Conservation (phyloP, 2,888 invertebrate genomes). For the Oscheius sp. region DNA sequence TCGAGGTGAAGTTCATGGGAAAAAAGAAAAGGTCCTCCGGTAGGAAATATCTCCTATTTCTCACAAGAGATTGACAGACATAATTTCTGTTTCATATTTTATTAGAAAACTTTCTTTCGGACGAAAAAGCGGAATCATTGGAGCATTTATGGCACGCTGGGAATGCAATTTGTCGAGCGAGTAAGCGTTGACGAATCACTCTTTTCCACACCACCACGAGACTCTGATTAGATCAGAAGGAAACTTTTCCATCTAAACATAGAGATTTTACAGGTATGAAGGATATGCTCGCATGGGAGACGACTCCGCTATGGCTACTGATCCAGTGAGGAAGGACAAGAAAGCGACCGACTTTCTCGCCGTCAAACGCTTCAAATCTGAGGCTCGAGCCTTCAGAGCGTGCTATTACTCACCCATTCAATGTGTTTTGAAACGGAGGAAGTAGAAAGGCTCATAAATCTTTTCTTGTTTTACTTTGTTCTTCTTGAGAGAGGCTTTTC, state of each 20-base stretch:
- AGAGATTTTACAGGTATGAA: background rate
- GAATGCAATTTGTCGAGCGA: background rate
- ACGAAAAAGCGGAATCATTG: too few species aligned
- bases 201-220: background rate
- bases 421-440: background rate
- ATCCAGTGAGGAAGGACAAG: conserved; percentile 10
- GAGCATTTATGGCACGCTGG: background rate
- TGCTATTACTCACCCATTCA: conserved; percentile 18
- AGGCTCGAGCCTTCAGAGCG: background rate
- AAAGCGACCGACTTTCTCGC: conserved; percentile 11
- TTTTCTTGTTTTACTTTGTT: too few species aligned
- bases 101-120: too few species aligned
- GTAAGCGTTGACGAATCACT: background rate
- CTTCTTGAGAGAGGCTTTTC: too few species aligned
- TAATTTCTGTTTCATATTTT: too few species aligned
- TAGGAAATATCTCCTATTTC: too few species aligned
- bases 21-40: too few species aligned
- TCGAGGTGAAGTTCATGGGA: too few species aligned
- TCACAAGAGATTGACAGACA: too few species aligned
- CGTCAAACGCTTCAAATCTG: conserved; percentile 19
- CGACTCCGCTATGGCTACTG: background rate
- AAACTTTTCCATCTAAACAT: background rate
- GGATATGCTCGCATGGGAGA: background rate
- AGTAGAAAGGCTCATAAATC: too few species aligned
- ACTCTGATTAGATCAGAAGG: background rate